phyloP scores from a whole-genome alignment of 2,888 invertebrate species.

The Andrena dorsata region DNA sequence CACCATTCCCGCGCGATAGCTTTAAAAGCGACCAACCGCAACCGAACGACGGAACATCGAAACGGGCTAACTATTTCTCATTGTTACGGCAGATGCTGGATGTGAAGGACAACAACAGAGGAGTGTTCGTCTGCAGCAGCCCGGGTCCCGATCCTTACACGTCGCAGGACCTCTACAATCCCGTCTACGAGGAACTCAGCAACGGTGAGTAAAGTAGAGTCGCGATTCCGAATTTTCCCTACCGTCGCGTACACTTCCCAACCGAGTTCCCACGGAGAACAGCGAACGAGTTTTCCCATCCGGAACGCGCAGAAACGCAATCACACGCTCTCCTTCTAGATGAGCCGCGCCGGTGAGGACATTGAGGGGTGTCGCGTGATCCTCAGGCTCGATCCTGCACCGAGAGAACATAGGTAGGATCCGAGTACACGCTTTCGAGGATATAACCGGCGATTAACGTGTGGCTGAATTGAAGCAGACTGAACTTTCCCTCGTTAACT shows the following conservation, averaged over 20 bases:
- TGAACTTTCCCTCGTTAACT: slow-evolving; percentile 59
- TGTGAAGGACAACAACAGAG: slow-evolving; percentile 80
- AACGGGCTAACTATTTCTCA: slow-evolving; percentile 44
- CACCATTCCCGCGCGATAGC: slow-evolving; percentile 17
- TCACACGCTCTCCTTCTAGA: slow-evolving; percentile 73
- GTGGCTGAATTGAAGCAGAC: slow-evolving; percentile 30
- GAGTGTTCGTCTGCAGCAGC: slow-evolving; percentile 85
- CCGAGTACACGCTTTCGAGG: slow-evolving; percentile 31
- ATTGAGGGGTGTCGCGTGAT: slow-evolving; percentile 58
- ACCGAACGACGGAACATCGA: neutral
- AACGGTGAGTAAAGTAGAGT: slow-evolving; percentile 86
- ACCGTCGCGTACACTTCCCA: neutral
- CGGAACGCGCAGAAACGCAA: slow-evolving; percentile 35
- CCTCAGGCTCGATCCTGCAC: slow-evolving; percentile 57
- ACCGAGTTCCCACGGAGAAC: neutral
- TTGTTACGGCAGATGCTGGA: slow-evolving; percentile 81
- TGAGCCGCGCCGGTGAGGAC: slow-evolving; percentile 75
- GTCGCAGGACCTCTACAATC: slow-evolving; percentile 90
- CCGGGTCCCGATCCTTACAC: slow-evolving; percentile 89
- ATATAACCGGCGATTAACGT: slow-evolving; percentile 65
- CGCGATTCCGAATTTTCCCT: neutral
- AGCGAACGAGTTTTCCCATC: neutral
- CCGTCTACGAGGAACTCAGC: slow-evolving; percentile 93
- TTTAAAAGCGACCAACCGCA: neutral
- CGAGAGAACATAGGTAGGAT: slow-evolving; percentile 72